phyloP scores from a whole-genome alignment of 1,140 invertebrate species.

The Drosophila sproati region DNA sequence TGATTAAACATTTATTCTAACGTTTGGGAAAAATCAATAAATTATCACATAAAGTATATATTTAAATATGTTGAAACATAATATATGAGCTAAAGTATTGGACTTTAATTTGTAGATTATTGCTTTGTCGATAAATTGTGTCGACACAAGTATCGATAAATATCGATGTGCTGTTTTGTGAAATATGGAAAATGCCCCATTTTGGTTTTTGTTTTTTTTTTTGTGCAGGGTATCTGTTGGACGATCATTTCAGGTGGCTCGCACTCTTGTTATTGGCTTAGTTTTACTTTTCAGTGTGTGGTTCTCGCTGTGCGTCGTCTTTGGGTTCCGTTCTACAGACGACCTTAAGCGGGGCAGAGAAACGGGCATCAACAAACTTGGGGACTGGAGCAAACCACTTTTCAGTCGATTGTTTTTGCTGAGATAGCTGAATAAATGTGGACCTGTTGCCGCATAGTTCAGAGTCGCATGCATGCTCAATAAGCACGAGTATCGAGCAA shows the following conservation, averaged over 20 bases:
- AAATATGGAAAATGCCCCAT: neutral
- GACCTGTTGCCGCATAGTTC: constrained; percentile 73
- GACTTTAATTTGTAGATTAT: neutral
- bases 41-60: too few relatives aligned
- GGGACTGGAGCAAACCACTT: constrained; percentile 77
- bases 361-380: constrained; percentile 52
- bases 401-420: constrained; percentile 31
- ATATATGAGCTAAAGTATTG: too few relatives aligned
- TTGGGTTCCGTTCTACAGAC: constrained; percentile 78
- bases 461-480: constrained; percentile 28
- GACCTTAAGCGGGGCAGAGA: constrained; percentile 70
- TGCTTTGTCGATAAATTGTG: neutral
- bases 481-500: neutral
- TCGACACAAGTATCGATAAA: neutral
- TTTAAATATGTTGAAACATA: too few relatives aligned
- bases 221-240: neutral
- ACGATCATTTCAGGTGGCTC: neutral
- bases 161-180: neutral
- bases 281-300: constrained; percentile 23
- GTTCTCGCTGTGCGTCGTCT: constrained; percentile 26
- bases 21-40: too few relatives aligned
- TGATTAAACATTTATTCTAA: too few relatives aligned
- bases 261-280: neutral
- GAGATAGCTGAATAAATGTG: constrained; percentile 34
- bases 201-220: constrained; percentile 3